A percentile compares a stretch with the other conserved stretches of the same genome.
These are phyloP conservation scores for Azemiops feae DNA, from an alignment of 2,113 vertebrate species.

Conservation along the genomic window DNA sequence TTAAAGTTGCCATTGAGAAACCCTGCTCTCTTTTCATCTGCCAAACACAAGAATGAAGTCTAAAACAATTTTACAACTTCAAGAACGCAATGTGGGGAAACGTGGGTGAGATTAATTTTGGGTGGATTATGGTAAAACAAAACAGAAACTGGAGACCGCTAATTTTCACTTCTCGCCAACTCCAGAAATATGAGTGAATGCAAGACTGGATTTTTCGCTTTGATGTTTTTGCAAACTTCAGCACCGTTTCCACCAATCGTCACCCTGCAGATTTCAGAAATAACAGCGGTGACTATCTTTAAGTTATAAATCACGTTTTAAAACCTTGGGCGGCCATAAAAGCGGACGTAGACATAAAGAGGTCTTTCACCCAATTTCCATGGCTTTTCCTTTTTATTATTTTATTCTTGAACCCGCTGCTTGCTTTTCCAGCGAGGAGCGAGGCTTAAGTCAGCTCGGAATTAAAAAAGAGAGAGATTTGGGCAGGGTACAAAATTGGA, in stretches of 20 bases:
- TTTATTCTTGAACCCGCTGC: neutral
- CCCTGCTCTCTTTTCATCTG: neutral
- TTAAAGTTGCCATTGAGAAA: neutral
- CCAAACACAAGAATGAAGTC: neutral
- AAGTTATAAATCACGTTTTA: neutral
- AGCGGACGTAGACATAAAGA: neutral
- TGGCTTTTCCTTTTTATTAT: neutral
- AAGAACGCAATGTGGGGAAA: too few relatives aligned
- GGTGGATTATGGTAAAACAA: neutral
- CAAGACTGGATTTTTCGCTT: neutral
- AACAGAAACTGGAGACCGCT: neutral
- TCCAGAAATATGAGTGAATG: neutral
- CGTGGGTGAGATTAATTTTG: neutral
- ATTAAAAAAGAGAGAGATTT: neutral
- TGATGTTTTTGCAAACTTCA: neutral
- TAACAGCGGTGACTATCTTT: neutral
- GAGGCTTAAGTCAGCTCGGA: neutral
- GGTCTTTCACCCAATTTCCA: neutral
- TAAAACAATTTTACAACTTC: neutral
- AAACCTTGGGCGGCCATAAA: neutral
- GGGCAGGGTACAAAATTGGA: neutral
- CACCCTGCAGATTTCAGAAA: neutral
- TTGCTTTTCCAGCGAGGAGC: neutral
- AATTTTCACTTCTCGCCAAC: neutral
- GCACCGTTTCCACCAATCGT: neutral